Conservation (phyloP, 2,888 invertebrate species). For the Pachymerium ferrugineum region DNA sequence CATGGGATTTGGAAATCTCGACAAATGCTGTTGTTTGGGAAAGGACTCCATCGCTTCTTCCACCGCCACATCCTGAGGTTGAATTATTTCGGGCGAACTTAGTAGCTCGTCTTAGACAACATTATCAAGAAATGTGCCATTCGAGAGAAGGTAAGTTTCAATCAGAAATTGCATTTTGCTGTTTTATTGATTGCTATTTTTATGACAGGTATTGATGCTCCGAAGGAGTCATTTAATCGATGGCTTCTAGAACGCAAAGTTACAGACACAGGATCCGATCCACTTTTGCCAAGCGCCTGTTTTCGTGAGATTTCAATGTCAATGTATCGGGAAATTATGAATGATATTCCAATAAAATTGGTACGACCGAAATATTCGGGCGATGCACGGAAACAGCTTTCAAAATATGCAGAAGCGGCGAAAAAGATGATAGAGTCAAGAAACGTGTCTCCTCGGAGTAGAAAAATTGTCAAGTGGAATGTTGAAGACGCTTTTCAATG, state of each 20-base stretch:
- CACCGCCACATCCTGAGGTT: constrained; percentile 90
- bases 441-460: constrained; percentile 83
- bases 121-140: constrained; percentile 90
- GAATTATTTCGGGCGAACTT: constrained; percentile 79
- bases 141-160: constrained; percentile 73
- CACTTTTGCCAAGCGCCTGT: constrained; percentile 84
- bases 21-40: constrained; percentile 89
- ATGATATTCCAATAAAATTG: constrained; percentile 93
- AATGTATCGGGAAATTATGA: constrained; percentile 97
- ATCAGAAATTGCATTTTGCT: not conserved
- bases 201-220: constrained; percentile 72
- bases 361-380: constrained; percentile 92
- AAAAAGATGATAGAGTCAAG: constrained; percentile 93
- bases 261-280: constrained; percentile 81
- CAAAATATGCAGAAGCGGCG: constrained; percentile 91
- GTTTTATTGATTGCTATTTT: not conserved
- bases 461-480: constrained; percentile 98
- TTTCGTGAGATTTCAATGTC: constrained; percentile 85
- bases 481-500: constrained; percentile 96
- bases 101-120: constrained; percentile 75
- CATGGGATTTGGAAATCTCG: constrained; percentile 90
- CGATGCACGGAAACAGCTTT: constrained; percentile 89
- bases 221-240: constrained; percentile 88
- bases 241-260: constrained; percentile 96
- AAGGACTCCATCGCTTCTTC: constrained; percentile 72